Evolutionary conservation across 2,113 vertebrate species (phyloP).

Genomic region (Megatriorchis doriae): DNA sequence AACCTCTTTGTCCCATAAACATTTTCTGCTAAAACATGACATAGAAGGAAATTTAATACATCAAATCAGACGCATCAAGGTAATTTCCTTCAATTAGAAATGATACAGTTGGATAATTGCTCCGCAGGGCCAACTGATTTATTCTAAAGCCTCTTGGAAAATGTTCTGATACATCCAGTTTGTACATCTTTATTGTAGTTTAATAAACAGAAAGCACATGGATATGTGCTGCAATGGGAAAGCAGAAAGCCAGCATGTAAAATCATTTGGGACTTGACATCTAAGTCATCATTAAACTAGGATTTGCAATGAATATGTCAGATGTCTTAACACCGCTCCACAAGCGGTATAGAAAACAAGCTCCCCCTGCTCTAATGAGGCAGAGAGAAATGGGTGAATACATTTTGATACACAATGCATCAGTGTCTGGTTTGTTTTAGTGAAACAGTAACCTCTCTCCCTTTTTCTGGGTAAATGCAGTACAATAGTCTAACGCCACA

Average conservation of each 20-base stretch:
- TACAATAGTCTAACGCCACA: conserved; percentile 78
- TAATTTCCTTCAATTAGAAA: conserved; percentile 18
- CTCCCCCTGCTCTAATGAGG: conserved; percentile 58
- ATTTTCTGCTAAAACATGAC: not conserved
- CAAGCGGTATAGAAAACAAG: conserved; percentile 36
- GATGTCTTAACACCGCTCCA: conserved; percentile 52
- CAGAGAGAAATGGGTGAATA: conserved; percentile 71
- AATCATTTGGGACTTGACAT: conserved; percentile 32
- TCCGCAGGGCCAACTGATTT: not conserved
- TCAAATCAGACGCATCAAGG: not conserved
- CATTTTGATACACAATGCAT: conserved; percentile 74
- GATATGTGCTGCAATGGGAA: conserved; percentile 17
- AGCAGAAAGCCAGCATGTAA: conserved; percentile 34
- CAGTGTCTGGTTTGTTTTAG: conserved; percentile 78
- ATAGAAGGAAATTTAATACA: not conserved
- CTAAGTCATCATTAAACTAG: conserved; percentile 45
- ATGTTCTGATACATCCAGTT: not conserved
- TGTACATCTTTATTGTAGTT: not conserved
- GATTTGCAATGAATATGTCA: conserved; percentile 54
- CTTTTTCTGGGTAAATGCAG: conserved; percentile 75
- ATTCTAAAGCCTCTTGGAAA: not conserved
- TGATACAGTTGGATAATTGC: not conserved
- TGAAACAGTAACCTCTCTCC: conserved; percentile 72
- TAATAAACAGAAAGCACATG: conserved; percentile 45
- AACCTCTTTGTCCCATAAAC: not conserved